Evolutionary conservation across 2,113 vertebrate genomes (phyloP), one percentile per base, ranked within the genome.

Genomic region (Axis porcinus): DNA sequence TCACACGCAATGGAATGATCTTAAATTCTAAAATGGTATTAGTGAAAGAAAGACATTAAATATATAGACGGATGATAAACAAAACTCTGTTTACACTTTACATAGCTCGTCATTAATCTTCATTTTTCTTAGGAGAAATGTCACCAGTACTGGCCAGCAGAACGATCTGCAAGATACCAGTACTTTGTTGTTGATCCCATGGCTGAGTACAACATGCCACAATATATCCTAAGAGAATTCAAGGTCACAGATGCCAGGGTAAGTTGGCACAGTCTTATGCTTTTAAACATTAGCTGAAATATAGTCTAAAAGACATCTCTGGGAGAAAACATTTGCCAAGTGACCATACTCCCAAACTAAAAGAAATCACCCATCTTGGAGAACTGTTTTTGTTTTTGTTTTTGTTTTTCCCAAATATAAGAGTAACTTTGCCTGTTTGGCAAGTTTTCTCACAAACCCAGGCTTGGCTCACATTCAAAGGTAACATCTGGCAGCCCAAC

Each of bases 161-260:
- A 99, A 97, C 99, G 99, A 91, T 99, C 99, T 76, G 99, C 99
- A 96, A 99, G 99, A 97, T 99, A 99, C 82, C 99, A 99, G 98
- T 99, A 99, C 98, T 99, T 99, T 99, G 99, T 99, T 95, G 99
- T 99, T 97, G 99, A 99, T 98, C 99, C 99, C 50, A 99, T 99
- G 99, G 99, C 99, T 27, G 99, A 99, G 93, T 99, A 99, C 97
- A 99, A 99, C 98, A 99, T 99, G 99, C 99, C 99, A 78, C 99
- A 99, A 96, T 99, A 99, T 96, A 99, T 99, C 98, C 99, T 99
- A 98, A 99, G 99, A 85, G 99, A 99, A 99, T 99, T 99, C 99
- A 99, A 99, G 99, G 99, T 99, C 98, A 99, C 99, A 95, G 99
- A 99, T 97, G 99, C 99, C 98, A 99, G 99, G 99, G 99, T 99